A percentile compares a stretch with the other conserved stretches of the same genome.
Conservation (phyloP, 2,113 vertebrate species). For the Suricata suricatta region DNA sequence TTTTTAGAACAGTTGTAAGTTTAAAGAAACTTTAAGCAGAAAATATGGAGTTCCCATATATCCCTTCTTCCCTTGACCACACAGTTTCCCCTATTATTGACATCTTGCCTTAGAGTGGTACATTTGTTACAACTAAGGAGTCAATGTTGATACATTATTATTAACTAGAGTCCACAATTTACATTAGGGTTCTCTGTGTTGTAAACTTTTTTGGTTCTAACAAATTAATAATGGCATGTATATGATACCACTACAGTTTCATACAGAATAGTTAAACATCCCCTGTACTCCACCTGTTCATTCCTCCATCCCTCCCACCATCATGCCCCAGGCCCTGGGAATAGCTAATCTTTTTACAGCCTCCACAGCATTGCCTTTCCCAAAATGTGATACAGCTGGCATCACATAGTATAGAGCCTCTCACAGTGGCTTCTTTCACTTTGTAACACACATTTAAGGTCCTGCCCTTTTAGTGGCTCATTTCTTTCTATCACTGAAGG, state of each 20-base stretch:
- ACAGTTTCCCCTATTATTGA: background rate
- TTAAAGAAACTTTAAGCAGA: constrained; percentile 18
- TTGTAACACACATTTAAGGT: background rate
- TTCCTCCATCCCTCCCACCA: background rate
- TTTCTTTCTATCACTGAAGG: background rate
- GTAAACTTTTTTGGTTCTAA: background rate
- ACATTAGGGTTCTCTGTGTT: background rate
- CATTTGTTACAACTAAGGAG: background rate
- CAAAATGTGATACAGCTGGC: background rate
- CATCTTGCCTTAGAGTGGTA: background rate
- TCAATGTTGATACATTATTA: background rate
- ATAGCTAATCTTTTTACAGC: background rate
- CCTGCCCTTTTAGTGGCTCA: background rate
- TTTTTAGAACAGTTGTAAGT: background rate
- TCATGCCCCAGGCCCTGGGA: background rate
- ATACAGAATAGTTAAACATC: background rate
- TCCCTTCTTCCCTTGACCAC: background rate
- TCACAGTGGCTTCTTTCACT: background rate
- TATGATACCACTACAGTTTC: background rate
- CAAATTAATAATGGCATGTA: background rate
- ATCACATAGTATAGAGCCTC: background rate
- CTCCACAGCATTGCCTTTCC: background rate
- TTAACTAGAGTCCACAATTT: background rate
- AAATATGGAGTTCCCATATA: background rate
- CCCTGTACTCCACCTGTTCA: background rate